A percentile compares a stretch with the other conserved stretches of the same genome.
These are phyloP conservation scores for Egretta garzetta DNA, from an alignment of 2,113 vertebrate species.

Conservation along the genomic window DNA sequence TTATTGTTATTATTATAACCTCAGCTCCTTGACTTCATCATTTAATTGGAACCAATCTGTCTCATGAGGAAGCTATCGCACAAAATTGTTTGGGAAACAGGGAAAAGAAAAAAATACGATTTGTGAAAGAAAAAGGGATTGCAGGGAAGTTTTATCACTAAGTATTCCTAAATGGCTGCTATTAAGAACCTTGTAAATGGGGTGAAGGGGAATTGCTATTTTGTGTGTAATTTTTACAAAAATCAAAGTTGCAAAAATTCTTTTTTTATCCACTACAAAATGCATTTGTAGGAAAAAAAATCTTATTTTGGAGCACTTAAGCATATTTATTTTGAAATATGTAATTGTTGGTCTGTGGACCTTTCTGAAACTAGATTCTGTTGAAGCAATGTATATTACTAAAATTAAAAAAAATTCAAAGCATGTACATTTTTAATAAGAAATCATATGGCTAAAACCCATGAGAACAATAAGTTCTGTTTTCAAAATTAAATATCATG, in stretches of 20 bases:
- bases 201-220: accelerated
- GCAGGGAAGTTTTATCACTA: background rate
- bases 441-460: background rate
- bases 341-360: background rate
- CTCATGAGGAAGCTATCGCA: background rate
- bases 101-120: background rate
- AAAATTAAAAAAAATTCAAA: background rate
- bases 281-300: background rate
- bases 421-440: background rate
- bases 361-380: background rate
- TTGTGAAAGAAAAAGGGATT: background rate
- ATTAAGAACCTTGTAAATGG: background rate
- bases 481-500: background rate
- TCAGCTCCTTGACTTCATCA: background rate
- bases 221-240: background rate
- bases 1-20: background rate
- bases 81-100: background rate
- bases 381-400: background rate
- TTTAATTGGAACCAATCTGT: background rate
- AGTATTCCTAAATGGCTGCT: background rate
- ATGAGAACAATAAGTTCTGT: background rate
- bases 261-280: background rate
- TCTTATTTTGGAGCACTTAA: background rate
- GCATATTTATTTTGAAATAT: background rate
- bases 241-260: background rate